These are phyloP conservation scores for Lucilia cuprina DNA, from an alignment of 1,140 invertebrate genomes.

Conservation along the genomic window DNA sequence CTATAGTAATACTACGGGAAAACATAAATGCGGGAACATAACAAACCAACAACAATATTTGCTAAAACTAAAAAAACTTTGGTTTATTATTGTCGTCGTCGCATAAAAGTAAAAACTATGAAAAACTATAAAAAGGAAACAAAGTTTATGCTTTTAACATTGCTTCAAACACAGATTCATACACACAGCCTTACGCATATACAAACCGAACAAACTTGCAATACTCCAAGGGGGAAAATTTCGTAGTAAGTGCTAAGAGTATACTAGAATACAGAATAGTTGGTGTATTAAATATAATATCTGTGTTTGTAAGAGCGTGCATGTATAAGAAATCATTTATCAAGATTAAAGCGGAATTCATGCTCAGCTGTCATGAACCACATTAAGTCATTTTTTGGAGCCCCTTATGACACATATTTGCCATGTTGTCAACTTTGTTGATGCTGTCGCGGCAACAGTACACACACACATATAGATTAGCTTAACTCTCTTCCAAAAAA, in stretches of 20 bases:
- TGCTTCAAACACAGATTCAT: not conserved
- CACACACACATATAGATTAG: not conserved
- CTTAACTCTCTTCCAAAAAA: not conserved
- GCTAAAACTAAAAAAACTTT: not conserved
- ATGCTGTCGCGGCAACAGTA: not conserved
- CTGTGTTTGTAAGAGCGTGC: not conserved
- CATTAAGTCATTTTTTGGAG: conserved; percentile 21
- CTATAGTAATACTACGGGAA: not conserved
- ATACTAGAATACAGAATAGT: not conserved
- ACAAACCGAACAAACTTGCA: not conserved
- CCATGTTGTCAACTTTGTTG: conserved; percentile 10
- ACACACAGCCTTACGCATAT: not conserved
- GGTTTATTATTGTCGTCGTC: not conserved
- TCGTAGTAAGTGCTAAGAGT: not conserved
- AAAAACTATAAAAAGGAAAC: not conserved
- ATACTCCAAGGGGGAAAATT: not conserved
- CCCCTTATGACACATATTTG: conserved; percentile 13
- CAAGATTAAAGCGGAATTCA: conserved; percentile 17
- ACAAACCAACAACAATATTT: conserved; percentile 5
- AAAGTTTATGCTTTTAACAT: conserved; percentile 8
- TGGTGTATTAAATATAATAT: not conserved
- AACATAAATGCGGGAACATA: not conserved
- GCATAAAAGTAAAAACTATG: not conserved
- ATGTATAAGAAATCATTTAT: conserved; percentile 12
- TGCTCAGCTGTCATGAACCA: conserved; percentile 27